Evolutionary conservation across 2,888 invertebrate species (phyloP).

Genomic region (Thymelicus lineola): DNA sequence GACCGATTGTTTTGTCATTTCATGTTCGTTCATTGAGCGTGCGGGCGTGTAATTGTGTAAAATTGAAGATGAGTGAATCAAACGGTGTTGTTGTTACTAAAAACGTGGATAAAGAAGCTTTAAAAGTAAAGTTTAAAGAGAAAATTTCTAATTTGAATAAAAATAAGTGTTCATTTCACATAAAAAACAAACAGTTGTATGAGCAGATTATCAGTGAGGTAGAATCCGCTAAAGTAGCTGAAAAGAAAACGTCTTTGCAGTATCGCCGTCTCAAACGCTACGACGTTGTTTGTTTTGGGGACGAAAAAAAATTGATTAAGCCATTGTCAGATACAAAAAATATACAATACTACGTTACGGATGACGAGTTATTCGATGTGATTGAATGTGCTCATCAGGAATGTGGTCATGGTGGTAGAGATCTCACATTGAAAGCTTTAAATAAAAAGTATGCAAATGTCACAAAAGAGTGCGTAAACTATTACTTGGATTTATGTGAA

Average conservation of each 20-base stretch:
- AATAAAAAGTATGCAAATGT: neutral
- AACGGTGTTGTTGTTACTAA: no score
- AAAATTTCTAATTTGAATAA: no score
- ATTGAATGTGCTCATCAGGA: neutral
- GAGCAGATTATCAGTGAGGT: neutral
- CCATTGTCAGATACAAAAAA: neutral
- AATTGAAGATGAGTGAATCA: no score
- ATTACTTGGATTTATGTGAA: neutral
- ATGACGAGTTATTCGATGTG: neutral
- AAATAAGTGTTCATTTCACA: no score
- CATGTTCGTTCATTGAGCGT: fast-evolving
- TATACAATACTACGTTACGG: neutral
- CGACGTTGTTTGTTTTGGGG: neutral
- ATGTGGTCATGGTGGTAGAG: conserved; percentile 3
- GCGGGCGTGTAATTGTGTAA: no score
- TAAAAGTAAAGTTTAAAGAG: no score
- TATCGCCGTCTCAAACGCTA: neutral
- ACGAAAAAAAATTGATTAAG: neutral
- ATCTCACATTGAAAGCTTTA: neutral
- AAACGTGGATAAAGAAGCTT: no score
- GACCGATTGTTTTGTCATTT: no score
- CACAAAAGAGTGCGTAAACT: neutral
- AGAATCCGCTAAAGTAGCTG: neutral
- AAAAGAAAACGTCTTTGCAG: neutral
- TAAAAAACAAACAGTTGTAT: no score